Evolutionary conservation across 2,113 vertebrate species (phyloP).

Genomic region (Hemibagrus wyckioides): DNA sequence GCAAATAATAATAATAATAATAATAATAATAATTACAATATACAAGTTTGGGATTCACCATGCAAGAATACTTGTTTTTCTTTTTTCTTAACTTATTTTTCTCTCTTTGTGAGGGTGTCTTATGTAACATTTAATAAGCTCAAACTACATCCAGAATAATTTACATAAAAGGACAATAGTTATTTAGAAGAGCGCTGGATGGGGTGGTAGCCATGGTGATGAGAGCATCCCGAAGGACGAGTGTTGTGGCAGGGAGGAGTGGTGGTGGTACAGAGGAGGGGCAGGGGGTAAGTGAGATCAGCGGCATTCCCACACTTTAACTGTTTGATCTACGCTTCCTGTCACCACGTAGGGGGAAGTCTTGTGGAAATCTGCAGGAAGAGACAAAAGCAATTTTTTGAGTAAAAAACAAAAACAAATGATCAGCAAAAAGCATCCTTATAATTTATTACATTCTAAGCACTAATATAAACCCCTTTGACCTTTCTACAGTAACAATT

Average conservation of each 20-base stretch:
- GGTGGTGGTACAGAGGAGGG: conserved; percentile 43
- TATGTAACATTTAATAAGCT: conserved; percentile 99
- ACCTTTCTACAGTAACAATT: background rate
- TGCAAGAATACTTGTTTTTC: conserved; percentile 94
- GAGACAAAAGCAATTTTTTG: conserved; percentile 32
- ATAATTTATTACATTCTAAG: background rate
- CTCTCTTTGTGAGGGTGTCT: conserved; percentile 66
- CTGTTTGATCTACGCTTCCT: conserved; percentile 99
- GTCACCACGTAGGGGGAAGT: conserved; percentile 97
- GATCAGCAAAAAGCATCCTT: background rate
- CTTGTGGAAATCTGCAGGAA: conserved; percentile 96
- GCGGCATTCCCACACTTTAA: conserved; percentile 99
- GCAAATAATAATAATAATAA: conserved; percentile 70
- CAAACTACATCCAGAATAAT: conserved; percentile 99
- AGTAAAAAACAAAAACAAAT: background rate
- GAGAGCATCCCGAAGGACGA: conserved; percentile 86
- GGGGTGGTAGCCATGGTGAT: conserved; percentile 88
- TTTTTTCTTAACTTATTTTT: conserved; percentile 43
- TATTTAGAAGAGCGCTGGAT: conserved; percentile 78
- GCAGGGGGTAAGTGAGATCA: conserved; percentile 69
- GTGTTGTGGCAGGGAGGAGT: conserved; percentile 51
- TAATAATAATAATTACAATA: conserved; percentile 77
- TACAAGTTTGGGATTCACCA: conserved; percentile 96
- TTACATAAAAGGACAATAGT: conserved; percentile 99
- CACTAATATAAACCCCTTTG: background rate